These are phyloP conservation scores for Xylocopa sonorina DNA, from an alignment of 1,140 invertebrate genomes.

Conservation along the genomic window DNA sequence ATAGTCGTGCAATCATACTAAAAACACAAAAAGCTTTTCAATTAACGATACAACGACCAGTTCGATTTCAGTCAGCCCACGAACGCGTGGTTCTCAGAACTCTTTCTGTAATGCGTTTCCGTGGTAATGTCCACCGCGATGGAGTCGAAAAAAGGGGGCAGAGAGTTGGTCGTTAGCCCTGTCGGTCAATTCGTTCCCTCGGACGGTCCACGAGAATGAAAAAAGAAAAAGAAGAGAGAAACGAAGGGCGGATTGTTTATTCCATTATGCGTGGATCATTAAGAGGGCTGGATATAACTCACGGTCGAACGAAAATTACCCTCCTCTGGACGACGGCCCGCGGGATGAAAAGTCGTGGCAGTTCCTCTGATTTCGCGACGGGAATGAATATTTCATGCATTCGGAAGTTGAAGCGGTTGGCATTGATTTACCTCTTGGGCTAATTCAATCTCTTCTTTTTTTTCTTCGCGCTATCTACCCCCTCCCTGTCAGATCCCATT, in stretches of 20 bases:
- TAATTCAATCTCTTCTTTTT: not conserved
- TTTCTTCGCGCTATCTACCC: not conserved
- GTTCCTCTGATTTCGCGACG: slow-evolving; percentile 51
- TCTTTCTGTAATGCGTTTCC: not conserved
- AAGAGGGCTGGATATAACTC: slow-evolving; percentile 55
- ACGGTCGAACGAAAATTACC: slow-evolving; percentile 61
- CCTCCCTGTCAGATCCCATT: not conserved
- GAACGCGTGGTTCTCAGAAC: not conserved
- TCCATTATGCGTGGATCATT: slow-evolving; percentile 66
- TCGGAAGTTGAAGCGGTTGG: slow-evolving; percentile 2
- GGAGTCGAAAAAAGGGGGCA: not conserved
- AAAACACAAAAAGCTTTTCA: too few species aligned
- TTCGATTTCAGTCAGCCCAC: not conserved
- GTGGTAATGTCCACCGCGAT: not conserved
- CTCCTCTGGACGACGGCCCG: not conserved
- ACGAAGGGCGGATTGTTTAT: slow-evolving; percentile 55
- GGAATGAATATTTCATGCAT: slow-evolving; percentile 63
- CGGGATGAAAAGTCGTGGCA: slow-evolving; percentile 54
- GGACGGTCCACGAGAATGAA: too few species aligned
- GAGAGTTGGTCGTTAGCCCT: slow-evolving; percentile 55
- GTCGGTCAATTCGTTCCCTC: slow-evolving; percentile 44
- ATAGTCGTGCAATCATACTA: too few species aligned
- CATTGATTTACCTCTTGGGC: slow-evolving; percentile 24
- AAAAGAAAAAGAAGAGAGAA: not conserved
- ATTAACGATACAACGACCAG: not conserved